These are phyloP conservation scores for Hymenopus coronatus DNA, from an alignment of 2,888 invertebrate species.

Conservation along the genomic window DNA sequence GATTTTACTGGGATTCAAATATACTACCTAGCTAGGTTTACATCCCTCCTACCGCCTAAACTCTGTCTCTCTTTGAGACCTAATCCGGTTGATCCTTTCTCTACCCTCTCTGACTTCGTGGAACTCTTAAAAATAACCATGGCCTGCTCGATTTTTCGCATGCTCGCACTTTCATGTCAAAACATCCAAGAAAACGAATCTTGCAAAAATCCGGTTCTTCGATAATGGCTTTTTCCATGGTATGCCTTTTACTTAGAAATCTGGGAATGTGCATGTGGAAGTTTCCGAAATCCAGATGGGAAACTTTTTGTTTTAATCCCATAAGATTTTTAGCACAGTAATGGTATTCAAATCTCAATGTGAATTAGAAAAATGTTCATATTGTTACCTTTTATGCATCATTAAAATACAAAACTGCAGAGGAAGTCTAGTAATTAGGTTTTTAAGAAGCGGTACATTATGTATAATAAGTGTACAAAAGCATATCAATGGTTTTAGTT, in stretches of 20 bases:
- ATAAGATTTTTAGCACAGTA: background rate
- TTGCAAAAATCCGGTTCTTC: background rate
- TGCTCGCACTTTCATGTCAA: background rate
- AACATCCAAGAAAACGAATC: background rate
- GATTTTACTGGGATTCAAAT: background rate
- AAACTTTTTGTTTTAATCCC: background rate
- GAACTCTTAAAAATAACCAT: background rate
- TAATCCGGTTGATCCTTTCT: background rate
- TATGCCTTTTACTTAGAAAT: background rate
- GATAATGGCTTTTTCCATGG: background rate
- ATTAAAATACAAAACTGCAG: too few relatives aligned
- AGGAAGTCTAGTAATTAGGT: too few relatives aligned
- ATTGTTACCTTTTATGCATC: too few relatives aligned
- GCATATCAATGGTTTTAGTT: too few relatives aligned
- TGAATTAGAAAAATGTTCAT: background rate
- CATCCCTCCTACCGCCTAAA: background rate
- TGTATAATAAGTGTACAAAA: too few relatives aligned
- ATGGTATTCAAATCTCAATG: background rate
- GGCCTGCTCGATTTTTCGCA: background rate
- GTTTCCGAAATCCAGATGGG: background rate
- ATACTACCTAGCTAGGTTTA: background rate
- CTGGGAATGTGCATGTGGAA: background rate
- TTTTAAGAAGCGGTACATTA: too few relatives aligned
- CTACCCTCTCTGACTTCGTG: background rate
- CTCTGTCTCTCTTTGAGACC: background rate